These are phyloP conservation scores for Epizoanthus scotinus DNA, from an alignment of 92 coral and sea anemone genomes.

Conservation along the genomic window DNA sequence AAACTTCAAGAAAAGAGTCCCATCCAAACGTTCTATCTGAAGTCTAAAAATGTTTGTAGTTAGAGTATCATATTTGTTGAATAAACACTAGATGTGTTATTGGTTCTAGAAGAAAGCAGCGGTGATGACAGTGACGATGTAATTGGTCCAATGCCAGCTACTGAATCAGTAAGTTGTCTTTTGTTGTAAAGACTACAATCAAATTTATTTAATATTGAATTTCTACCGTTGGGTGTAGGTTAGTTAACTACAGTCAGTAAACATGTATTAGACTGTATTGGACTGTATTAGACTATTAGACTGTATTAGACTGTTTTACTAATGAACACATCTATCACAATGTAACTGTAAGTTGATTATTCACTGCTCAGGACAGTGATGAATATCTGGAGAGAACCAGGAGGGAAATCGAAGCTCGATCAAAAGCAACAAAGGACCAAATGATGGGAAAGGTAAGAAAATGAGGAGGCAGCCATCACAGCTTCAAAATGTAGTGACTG, in stretches of 20 bases:
- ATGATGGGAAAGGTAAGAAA: slow-evolving; percentile 77
- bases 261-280: too few relatives aligned
- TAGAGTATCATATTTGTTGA: not conserved
- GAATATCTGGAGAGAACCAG: slow-evolving; percentile 62
- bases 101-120: slow-evolving; percentile 23
- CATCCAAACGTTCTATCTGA: too few relatives aligned
- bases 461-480: too few relatives aligned
- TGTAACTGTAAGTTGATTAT: not conserved
- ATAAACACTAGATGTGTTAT: not conserved
- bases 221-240: not conserved
- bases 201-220: not conserved
- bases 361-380: slow-evolving; percentile 53
- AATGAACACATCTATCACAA: not conserved
- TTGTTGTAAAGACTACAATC: not conserved
- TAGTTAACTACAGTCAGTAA: too few relatives aligned
- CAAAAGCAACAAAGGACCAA: slow-evolving; percentile 73
- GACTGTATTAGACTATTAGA: too few relatives aligned
- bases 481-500: not conserved
- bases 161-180: slow-evolving; percentile 57
- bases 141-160: slow-evolving; percentile 84
- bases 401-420: slow-evolving; percentile 89
- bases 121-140: slow-evolving; percentile 59
- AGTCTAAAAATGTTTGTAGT: too few relatives aligned
- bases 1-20: too few relatives aligned
- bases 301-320: too few relatives aligned